A percentile compares a stretch with the other conserved stretches of the same genome.
phyloP scores from a whole-genome alignment of 2,113 vertebrate genomes.

The Bombycilla garrulus region DNA sequence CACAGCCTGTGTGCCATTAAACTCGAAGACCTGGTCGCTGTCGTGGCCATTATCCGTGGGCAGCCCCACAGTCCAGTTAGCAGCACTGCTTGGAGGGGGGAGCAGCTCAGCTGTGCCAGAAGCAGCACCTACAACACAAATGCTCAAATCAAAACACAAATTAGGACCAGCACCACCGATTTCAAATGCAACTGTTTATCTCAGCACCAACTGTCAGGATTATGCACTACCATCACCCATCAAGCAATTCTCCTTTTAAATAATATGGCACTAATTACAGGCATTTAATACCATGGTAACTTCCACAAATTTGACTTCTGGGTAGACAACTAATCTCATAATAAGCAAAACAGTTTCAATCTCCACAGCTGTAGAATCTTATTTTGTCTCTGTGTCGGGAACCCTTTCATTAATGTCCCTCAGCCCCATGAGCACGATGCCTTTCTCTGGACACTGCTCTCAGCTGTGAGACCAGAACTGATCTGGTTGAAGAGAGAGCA shows the following conservation, averaged over 20 bases:
- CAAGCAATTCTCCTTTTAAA: background rate
- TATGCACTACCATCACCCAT: background rate
- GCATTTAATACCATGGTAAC: background rate
- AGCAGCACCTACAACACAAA: constrained; percentile 78
- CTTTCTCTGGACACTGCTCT: background rate
- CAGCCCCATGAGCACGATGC: rapidly evolving
- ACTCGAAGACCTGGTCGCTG: constrained; percentile 97
- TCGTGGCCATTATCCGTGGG: constrained; percentile 95
- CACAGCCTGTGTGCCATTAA: constrained; percentile 94
- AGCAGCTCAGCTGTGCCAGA: constrained; percentile 89
- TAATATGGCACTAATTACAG: background rate
- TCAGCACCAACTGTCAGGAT: background rate
- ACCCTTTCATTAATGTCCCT: background rate
- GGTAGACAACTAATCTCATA: background rate
- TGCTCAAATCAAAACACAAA: rapidly evolving
- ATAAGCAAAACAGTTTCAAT: background rate
- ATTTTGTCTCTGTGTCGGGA: background rate
- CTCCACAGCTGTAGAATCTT: background rate
- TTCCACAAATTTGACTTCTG: background rate
- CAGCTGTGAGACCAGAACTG: background rate
- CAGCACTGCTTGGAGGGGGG: constrained; percentile 83
- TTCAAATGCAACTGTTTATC: background rate
- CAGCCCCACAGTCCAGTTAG: constrained; percentile 91
- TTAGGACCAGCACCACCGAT: too few relatives aligned
- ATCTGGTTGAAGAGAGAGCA: background rate